Conservation (phyloP, 2,113 vertebrate species). For the Lanius collurio region DNA sequence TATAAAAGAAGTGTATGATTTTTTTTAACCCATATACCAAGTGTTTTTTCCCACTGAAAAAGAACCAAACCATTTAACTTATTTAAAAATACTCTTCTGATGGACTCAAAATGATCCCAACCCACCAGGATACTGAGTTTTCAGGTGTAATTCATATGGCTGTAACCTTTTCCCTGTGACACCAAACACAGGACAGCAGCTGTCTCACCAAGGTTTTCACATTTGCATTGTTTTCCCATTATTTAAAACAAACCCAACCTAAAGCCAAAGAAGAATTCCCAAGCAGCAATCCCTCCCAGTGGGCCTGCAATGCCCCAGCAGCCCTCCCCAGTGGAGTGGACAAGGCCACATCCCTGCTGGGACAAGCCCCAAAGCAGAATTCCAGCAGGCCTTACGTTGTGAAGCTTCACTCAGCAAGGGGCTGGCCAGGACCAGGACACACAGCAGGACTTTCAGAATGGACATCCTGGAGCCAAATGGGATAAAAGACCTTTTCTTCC, state of each 20-base stretch:
- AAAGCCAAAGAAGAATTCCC: neutral
- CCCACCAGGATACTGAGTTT: neutral
- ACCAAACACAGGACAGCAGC: neutral
- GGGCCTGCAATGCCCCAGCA: neutral
- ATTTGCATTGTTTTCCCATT: neutral
- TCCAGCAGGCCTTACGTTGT: slow-evolving; percentile 18
- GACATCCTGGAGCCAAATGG: neutral
- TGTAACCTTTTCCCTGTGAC: neutral
- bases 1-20: neutral
- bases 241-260: neutral
- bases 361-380: neutral
- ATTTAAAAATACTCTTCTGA: neutral
- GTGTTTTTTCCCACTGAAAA: neutral
- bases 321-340: neutral
- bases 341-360: neutral
- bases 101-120: neutral
- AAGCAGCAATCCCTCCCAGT: neutral
- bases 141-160: neutral
- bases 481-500: neutral
- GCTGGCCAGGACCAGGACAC: slow-evolving; percentile 7
- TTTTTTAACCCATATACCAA: neutral
- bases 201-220: neutral
- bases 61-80: neutral
- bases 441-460: neutral
- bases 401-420: neutral